Conservation (phyloP, 1,140 invertebrate species). For the Zaprionus africanus region DNA sequence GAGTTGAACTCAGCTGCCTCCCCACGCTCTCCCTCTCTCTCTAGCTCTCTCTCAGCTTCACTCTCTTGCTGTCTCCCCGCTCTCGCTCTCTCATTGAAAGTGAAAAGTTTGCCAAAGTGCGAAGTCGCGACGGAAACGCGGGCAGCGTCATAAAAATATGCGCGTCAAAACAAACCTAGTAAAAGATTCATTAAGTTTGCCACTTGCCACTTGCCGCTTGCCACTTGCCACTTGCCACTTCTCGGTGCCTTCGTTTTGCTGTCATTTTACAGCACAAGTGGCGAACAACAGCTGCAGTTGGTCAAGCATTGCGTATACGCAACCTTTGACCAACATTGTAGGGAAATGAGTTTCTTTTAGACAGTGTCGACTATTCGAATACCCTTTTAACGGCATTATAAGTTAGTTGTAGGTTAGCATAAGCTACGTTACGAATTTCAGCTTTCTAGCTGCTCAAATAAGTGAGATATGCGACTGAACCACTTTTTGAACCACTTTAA, state of each 20-base stretch:
- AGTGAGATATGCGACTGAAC: not conserved
- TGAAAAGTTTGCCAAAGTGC: constrained; percentile 83
- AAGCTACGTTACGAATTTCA: not conserved
- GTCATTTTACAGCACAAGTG: not conserved
- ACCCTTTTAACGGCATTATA: not conserved
- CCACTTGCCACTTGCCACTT: not conserved
- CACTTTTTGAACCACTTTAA: constrained; percentile 3
- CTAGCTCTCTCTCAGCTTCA: not conserved
- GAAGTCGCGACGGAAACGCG: constrained; percentile 37
- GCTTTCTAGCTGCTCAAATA: not conserved
- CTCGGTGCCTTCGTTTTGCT: not conserved
- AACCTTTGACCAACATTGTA: not conserved
- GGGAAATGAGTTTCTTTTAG: not conserved
- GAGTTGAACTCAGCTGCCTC: not conserved
- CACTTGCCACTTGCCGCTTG: constrained; percentile 33
- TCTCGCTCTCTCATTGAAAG: constrained; percentile 60
- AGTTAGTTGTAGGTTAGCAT: not conserved
- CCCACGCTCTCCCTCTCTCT: not conserved
- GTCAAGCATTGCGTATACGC: constrained; percentile 38
- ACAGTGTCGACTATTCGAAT: not conserved
- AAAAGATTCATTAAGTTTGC: constrained; percentile 76
- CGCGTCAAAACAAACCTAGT: constrained; percentile 61
- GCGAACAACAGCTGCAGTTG: constrained; percentile 9
- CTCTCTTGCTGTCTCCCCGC: not conserved
- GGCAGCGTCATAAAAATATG: constrained; percentile 47